Evolutionary conservation across 2,113 vertebrate species (phyloP).

Genomic region (Thamnophis sirtalis): DNA sequence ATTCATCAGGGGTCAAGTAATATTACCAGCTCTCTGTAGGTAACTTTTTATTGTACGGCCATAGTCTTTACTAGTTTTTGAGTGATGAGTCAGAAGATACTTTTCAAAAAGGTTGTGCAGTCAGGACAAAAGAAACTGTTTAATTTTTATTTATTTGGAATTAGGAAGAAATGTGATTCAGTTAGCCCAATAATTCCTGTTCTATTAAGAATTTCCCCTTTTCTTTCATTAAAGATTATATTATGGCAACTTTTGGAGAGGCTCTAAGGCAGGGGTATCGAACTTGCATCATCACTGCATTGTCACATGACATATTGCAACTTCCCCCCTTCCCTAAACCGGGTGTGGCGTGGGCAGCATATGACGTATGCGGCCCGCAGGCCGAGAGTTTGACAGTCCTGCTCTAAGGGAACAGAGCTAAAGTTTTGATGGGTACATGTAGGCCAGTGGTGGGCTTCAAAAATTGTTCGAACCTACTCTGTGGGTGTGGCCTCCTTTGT

Average conservation of each 20-base stretch:
- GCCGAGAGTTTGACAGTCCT: no score
- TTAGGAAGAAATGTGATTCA: not conserved
- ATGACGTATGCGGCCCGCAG: no score
- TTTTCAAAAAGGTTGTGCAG: not conserved
- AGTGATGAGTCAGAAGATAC: not conserved
- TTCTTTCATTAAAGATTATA: not conserved
- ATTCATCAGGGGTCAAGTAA: not conserved
- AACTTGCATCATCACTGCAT: no score
- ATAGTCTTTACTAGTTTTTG: not conserved
- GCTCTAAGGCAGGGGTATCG: not conserved
- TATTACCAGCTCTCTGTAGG: not conserved
- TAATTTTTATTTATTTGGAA: not conserved
- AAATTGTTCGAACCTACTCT: no score
- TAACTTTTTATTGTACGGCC: not conserved
- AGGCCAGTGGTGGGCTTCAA: no score
- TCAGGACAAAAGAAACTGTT: not conserved
- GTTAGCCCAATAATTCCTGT: not conserved
- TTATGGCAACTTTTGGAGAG: not conserved
- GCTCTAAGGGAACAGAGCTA: not conserved
- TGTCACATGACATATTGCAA: no score
- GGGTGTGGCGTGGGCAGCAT: no score
- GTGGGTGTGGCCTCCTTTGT: no score
- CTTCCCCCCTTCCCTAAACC: no score
- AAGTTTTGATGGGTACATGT: not conserved
- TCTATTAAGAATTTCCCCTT: not conserved